Evolutionary conservation across 2,888 invertebrate species (phyloP), one percentile per base, ranked within the genome.

Genomic region (Girardia tigrina): DNA sequence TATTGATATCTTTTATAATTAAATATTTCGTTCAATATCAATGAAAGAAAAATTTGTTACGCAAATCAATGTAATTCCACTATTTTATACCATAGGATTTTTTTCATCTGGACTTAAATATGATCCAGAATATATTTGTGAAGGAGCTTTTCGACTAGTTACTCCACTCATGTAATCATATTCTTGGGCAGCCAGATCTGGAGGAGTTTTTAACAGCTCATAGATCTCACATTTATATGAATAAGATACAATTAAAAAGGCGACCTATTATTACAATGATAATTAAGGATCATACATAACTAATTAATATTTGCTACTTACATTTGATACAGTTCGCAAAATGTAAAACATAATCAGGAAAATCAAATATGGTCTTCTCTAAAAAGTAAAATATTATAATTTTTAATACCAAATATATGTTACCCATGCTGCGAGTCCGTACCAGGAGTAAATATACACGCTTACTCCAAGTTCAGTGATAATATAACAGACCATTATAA

Each of bases 361-460:
- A 12, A 56, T 56, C 23, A 56, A 56, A 56, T 56, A 56, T n/a
- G 56, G 56, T 56, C 56, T 4, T 56, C 56, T 4, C 56, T 56
- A 12, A 56, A 56, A 56, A 20, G 4, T 20, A 56, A 56, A 56
- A n/a, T n/a, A n/a, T n/a, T n/a, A n/a, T 56, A 8, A 2, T 16
- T 8, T 2, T 8, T 56, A 56, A 56, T 20, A 56, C 4, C n/a
- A 12, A 56, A 4, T 56, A 56, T 20, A 2, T 56, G 42, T 76
- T 69, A 76, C 76, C 76, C 76, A 76, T 14, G 73, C 76, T 20
- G 76, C 76, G 16, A 76, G 28, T 26, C 76, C 76, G 20, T 76
- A 76, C 74, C 74, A 76, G 14, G 76, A 76, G 70, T 77, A 76
- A 27, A 76, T 76, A 28, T 76, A 76, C 26, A 74, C 26, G 28